Base-by-base conservation (phyloP, 2,888 invertebrate genomes). In the Falcaria lacertinaria region DNA sequence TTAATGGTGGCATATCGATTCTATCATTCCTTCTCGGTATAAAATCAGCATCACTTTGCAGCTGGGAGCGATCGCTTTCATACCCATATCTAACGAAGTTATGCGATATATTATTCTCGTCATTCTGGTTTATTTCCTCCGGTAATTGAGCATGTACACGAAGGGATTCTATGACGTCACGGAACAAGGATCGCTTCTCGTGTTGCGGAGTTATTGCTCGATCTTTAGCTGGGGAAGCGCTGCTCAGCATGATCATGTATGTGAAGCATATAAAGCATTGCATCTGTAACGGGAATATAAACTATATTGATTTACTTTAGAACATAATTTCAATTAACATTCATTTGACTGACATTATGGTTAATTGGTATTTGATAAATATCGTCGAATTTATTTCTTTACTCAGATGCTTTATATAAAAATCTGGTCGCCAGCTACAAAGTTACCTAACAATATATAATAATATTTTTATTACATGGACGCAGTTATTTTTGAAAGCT, bases 191-290 rank as follows among this genome's bases (percentile, higher is more conserved):
- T 15, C 83, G 70, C 44, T 77, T 69, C 41, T 74, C 75, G 15
- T 70, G 73, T n/a, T 61, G 64, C 6, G 62, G 54, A 2, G 65
- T 35, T 14, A 62, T 43, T 47, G 71, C 70, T 34, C 67, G 66
- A 39, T 69, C 63, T 44, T 57, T 69, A 2, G 70, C 61, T 33
- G 83, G 87, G 35, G 69, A 76, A 2, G 80, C 80, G 44, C 73
- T 73, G 51, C 78, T 79, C 14, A 83, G 52, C 46, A 87, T 77
- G 43, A 88, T 69, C 69, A 87, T 74, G 44, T 85, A 88, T 25
- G 79, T 80, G 39, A 88, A 76, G 52, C 88, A 88, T 45, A 86
- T 79, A 65, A 76, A 88, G 54, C 88, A 86, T 57, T 88, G 82
- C 88, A 88, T 88, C 88, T 88, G 81, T 33, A 61, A 68, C 55